Conservation (phyloP, 2,888 invertebrate genomes). For the Itoplectis maculator region DNA sequence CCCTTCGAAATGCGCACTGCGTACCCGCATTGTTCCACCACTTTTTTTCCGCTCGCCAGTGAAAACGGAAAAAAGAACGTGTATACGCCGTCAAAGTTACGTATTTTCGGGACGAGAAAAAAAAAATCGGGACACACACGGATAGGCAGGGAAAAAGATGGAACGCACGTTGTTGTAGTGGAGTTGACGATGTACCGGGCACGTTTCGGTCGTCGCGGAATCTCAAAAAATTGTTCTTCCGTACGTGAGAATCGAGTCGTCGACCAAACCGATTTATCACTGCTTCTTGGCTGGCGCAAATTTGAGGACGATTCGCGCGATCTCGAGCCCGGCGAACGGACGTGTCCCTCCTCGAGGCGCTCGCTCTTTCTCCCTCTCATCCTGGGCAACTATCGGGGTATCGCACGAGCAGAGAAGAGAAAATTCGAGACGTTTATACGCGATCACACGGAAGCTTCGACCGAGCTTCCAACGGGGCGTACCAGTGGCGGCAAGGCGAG, state of each 20-base stretch:
- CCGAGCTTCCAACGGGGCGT: constrained; percentile 67
- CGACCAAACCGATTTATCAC: constrained; percentile 63
- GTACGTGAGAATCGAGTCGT: constrained; percentile 65
- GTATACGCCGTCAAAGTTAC: constrained; percentile 30
- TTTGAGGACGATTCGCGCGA: constrained; percentile 65
- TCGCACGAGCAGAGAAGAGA: constrained; percentile 72
- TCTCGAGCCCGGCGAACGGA: constrained; percentile 40
- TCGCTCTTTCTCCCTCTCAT: constrained; percentile 42
- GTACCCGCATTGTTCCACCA: background rate
- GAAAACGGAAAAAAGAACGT: constrained; percentile 3
- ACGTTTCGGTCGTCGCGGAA: constrained; percentile 37
- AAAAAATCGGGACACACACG: background rate
- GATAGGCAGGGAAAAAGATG: background rate
- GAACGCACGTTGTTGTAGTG: background rate
- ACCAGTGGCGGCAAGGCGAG: constrained; percentile 36
- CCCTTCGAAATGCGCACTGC: background rate
- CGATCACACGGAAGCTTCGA: constrained; percentile 69
- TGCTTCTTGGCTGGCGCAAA: constrained; percentile 57
- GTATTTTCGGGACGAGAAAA: constrained; percentile 15
- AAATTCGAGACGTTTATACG: constrained; percentile 75
- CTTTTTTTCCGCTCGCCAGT: constrained; percentile 22
- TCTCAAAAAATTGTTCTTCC: constrained; percentile 55
- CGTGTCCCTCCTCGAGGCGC: constrained; percentile 47
- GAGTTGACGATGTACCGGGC: background rate
- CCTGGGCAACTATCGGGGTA: constrained; percentile 69